Conservation (phyloP, 2,113 vertebrate species). For the Aix galericulata region DNA sequence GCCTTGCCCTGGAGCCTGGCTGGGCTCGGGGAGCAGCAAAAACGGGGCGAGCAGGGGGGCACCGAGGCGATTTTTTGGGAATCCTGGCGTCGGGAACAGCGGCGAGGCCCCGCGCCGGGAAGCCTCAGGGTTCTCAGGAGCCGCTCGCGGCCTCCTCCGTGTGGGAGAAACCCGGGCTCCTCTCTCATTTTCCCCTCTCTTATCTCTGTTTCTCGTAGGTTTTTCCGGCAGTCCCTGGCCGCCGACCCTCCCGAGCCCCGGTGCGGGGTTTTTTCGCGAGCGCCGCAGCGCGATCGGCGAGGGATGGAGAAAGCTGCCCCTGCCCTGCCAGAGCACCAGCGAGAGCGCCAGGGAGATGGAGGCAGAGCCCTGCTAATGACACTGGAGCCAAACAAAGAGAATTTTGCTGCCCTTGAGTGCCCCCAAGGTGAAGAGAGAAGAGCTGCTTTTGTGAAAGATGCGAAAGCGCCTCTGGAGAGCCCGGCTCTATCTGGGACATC, state of each 20-base stretch:
- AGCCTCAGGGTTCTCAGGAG: background rate
- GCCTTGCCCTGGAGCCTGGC: fast-evolving
- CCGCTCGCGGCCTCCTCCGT: background rate
- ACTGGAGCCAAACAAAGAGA: background rate
- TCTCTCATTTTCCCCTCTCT: background rate
- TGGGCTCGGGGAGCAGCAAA: background rate
- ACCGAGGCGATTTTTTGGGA: background rate
- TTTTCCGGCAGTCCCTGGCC: background rate
- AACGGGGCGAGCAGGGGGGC: background rate
- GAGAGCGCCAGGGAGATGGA: constrained; percentile 12
- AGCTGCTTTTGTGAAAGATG: constrained; percentile 16
- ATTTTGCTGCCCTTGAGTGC: constrained; percentile 2
- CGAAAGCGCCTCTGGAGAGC: background rate
- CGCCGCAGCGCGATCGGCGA: background rate
- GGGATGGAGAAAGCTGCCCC: constrained; percentile 59
- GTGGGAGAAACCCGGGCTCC: fast-evolving
- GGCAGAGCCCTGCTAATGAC: constrained; percentile 5
- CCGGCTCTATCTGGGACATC: background rate
- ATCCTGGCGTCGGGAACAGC: background rate
- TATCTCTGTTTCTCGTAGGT: background rate
- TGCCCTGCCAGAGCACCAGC: constrained; percentile 1
- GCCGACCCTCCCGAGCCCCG: background rate
- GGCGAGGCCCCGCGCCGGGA: fast-evolving
- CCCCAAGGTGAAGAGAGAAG: constrained; percentile 23
- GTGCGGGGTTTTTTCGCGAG: background rate